Evolutionary conservation across 2,888 invertebrate species (phyloP), one percentile per base, ranked within the genome.

Genomic region (Zeuzera pyrina): DNA sequence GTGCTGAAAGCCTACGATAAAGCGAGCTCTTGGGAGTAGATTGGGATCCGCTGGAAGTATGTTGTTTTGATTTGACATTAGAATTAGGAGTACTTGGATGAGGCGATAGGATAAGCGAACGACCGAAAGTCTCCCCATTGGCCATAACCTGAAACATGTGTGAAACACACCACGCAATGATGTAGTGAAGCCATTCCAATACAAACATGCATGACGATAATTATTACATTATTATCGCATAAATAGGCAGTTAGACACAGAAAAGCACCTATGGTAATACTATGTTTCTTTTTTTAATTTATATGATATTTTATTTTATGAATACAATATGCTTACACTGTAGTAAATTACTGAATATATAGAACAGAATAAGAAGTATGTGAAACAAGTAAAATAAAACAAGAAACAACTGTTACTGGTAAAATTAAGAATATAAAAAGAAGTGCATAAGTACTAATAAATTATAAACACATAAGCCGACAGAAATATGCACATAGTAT

Each of bases 91-190:
- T 83, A 63, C 56, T 79, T 35, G 70, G 69, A 47, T 60, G 76
- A 39, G 81, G 78, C 41, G 83, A 83, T 41, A 79, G 83, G 86
- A 85, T 84, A 85, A 81, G 84, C 85, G 85, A 86, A 83, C 84
- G 81, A 78, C 85, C 85, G 86, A 85, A 88, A 81, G 86, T 85
- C 84, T 87, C 87, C 73, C 85, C 85, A 77, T 86, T 86, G 79
- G 88, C 88, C 87, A 87, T 86, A 68, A 88, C 88, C 88, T 88
- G 88, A 86, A 88, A 88, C 86, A 84, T 84, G 86, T 72, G 84
- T 79, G 84, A 85, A 78, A 81, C 81, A 81, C 81, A 81, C 83
- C 79, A 83, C 81, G 81, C 81, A 79, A 81, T 83, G 81, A 83
- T 83, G 81, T 81, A 79, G 72, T 81, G 79, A 81, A 81, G 81